Conservation (phyloP, 2,888 invertebrate species). For the Lepidocyrtoides sp. region DNA sequence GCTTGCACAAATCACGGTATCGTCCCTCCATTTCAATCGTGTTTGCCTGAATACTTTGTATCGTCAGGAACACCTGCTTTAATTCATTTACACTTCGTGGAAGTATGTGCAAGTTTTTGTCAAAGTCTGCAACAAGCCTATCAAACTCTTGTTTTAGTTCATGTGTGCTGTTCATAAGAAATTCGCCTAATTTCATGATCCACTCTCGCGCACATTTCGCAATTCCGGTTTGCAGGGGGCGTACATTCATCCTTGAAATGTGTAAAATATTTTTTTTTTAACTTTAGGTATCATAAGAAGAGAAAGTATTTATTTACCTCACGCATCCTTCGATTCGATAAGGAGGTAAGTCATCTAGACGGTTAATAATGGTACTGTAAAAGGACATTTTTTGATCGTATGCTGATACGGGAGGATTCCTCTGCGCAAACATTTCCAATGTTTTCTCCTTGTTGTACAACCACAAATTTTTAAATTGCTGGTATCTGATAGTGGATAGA, state of each 20-base stretch:
- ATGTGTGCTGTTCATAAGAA: slow-evolving; percentile 90
- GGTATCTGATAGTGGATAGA: no score
- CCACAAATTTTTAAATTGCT: slow-evolving; percentile 92
- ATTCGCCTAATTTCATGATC: slow-evolving; percentile 91
- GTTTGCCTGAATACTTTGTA: slow-evolving; percentile 91
- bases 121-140: slow-evolving; percentile 87
- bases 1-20: slow-evolving; percentile 91
- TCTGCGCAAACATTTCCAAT: slow-evolving; percentile 92
- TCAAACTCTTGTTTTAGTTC: slow-evolving; percentile 91
- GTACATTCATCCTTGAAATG: slow-evolving; percentile 89
- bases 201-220: slow-evolving; percentile 93
- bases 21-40: slow-evolving; percentile 93
- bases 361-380: slow-evolving; percentile 92
- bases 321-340: slow-evolving; percentile 91
- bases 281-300: not conserved
- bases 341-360: slow-evolving; percentile 89
- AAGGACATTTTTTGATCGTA: slow-evolving; percentile 95
- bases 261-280: no score
- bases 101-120: slow-evolving; percentile 91
- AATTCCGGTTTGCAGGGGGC: slow-evolving; percentile 91
- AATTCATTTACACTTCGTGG: slow-evolving; percentile 94
- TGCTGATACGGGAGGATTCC: slow-evolving; percentile 89
- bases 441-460: slow-evolving; percentile 91
- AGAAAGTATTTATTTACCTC: slow-evolving; percentile 58
- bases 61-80: slow-evolving; percentile 94